Evolutionary conservation across 2,888 invertebrate species (phyloP).

Genomic region (Tipula lateralis): DNA sequence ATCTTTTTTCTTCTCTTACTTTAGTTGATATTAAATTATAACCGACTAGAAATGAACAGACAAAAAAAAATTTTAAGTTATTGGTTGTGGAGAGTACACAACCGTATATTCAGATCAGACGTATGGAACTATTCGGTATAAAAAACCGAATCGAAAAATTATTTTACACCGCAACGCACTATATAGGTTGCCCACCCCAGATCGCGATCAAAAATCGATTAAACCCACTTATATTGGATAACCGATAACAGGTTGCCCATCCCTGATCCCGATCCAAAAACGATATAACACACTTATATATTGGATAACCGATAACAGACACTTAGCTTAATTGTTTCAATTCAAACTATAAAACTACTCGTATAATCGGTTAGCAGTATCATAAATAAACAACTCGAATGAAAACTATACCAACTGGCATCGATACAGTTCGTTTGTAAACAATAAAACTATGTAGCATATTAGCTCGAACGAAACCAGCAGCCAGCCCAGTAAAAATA

Average conservation of each 20-base stretch:
- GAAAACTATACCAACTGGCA: background rate
- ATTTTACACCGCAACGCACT: background rate
- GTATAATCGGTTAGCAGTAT: background rate
- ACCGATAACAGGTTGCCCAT: background rate
- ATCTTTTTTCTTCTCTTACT: background rate
- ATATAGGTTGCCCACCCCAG: background rate
- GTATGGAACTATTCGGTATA: background rate
- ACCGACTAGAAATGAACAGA: conserved; percentile 1
- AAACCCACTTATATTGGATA: background rate
- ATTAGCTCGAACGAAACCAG: background rate
- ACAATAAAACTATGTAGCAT: no score
- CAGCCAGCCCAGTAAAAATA: background rate
- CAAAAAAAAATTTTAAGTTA: background rate
- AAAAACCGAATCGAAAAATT: no score
- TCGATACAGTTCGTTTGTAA: background rate
- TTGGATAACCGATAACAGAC: conserved; percentile 24
- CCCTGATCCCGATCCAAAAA: background rate
- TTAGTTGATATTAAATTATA: conserved; percentile 24
- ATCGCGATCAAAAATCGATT: background rate
- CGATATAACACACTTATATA: background rate
- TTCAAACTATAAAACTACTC: conserved; percentile 15
- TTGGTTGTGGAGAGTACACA: conserved; percentile 2
- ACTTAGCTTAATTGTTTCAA: conserved; percentile 24
- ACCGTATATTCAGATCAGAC: background rate
- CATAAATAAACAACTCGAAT: background rate